Evolutionary conservation across 2,113 vertebrate species (phyloP).

Genomic region (Alexandromys fortis): DNA sequence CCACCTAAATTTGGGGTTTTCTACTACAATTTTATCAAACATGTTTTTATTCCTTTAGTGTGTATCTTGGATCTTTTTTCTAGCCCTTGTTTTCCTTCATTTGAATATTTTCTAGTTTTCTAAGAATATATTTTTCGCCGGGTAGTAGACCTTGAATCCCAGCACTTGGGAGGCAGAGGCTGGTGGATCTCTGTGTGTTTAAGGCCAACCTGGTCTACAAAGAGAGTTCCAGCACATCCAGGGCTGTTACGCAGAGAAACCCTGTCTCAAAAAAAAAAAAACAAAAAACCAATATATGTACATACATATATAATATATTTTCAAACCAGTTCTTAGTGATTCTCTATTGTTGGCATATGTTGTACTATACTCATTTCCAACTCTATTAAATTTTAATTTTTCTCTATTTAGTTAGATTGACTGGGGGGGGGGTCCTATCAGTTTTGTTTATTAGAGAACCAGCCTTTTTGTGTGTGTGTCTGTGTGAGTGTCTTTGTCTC

Average conservation of each 20-base stretch:
- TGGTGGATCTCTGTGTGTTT: neutral
- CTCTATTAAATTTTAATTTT: neutral
- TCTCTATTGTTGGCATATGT: neutral
- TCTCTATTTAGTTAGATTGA: neutral
- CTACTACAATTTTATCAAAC: neutral
- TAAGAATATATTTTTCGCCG: neutral
- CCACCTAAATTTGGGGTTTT: neutral
- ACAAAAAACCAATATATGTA: too few species aligned
- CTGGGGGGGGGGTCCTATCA: neutral
- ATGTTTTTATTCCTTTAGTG: neutral
- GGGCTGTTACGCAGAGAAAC: neutral
- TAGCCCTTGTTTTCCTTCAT: neutral
- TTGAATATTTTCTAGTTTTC: neutral
- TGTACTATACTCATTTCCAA: neutral
- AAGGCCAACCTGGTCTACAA: neutral
- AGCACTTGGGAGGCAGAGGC: neutral
- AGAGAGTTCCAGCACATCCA: neutral
- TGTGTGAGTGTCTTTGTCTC: neutral
- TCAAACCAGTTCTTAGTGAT: neutral
- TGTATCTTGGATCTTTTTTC: neutral
- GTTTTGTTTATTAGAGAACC: neutral
- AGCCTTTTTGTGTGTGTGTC: neutral
- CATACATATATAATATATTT: neutral
- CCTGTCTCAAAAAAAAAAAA: neutral
- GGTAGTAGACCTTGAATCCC: neutral